Percentiles rank a stretch among this genome's conserved stretches.
phyloP scores from a whole-genome alignment of 2,113 vertebrate genomes.

The Equus quagga region DNA sequence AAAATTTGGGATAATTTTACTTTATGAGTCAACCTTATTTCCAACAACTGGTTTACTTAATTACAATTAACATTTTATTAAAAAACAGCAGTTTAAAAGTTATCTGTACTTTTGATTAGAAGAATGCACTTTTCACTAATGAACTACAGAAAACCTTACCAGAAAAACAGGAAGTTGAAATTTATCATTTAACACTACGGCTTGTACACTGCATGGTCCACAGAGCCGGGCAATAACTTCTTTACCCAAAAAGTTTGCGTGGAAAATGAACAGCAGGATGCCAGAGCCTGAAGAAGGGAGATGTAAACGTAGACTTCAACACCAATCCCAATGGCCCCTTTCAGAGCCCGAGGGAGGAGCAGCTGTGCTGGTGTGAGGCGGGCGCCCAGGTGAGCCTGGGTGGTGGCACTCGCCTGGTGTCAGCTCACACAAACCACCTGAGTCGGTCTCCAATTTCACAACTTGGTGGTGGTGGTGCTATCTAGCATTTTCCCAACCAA shows the following conservation, averaged over 20 bases:
- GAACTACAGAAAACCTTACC: slow-evolving; percentile 85
- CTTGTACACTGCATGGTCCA: slow-evolving; percentile 97
- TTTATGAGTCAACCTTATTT: background rate
- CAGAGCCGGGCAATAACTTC: slow-evolving; percentile 94
- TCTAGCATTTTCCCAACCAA: background rate
- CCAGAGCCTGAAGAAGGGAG: slow-evolving; percentile 90
- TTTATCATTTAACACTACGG: slow-evolving; percentile 97
- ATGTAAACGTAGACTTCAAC: background rate
- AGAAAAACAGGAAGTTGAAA: slow-evolving; percentile 98
- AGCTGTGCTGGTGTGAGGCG: rapidly evolving
- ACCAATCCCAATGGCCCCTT: no score
- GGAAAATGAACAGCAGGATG: slow-evolving; percentile 97
- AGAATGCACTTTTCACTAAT: background rate
- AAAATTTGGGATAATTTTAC: background rate
- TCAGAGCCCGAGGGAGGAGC: no score
- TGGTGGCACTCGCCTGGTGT: no score
- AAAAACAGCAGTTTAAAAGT: background rate
- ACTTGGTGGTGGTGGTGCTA: rapidly evolving
- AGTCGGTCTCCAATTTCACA: background rate
- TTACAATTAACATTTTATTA: background rate
- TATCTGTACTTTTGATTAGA: slow-evolving; percentile 24
- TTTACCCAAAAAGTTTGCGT: slow-evolving; percentile 93
- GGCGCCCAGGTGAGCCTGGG: no score
- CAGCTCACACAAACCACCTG: no score
- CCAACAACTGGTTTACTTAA: background rate